These are phyloP conservation scores for Rhabdophis nuchalis DNA, from an alignment of 2,797 vertebrate genomes.

Conservation along the genomic window DNA sequence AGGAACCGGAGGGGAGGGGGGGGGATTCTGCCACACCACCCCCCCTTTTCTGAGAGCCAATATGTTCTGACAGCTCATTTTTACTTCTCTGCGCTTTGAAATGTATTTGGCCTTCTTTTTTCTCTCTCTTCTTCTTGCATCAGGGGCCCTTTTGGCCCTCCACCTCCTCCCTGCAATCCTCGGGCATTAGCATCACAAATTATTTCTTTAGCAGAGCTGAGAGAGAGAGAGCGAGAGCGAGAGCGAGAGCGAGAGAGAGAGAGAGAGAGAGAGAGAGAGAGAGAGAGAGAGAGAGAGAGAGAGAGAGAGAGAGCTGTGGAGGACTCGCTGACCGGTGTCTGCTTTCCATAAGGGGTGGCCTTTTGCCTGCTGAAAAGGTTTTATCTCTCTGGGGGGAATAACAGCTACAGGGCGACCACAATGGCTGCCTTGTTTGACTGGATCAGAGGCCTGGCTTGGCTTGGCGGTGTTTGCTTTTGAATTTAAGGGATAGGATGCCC, in stretches of 20 bases:
- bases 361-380: background rate
- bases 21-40: background rate
- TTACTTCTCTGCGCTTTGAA: conserved; percentile 33
- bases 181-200: background rate
- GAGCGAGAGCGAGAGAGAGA: too few species aligned
- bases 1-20: too few species aligned
- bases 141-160: background rate
- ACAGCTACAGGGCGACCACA: background rate
- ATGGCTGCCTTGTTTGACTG: background rate
- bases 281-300: background rate
- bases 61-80: conserved; percentile 39
- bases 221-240: too few species aligned
- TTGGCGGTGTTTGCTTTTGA: background rate
- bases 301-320: background rate
- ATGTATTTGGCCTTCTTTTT: background rate
- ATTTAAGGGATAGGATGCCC: background rate
- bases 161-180: fast-evolving
- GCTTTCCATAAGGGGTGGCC: background rate
- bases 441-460: background rate
- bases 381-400: background rate
- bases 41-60: conserved; percentile 1
- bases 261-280: too few species aligned
- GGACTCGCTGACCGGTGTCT: background rate
- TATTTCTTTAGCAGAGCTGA: background rate
- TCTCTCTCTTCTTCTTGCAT: background rate